Percentiles rank a stretch among this genome's conserved stretches.
These are phyloP conservation scores for Cynocephalus volans DNA, from an alignment of 2,113 vertebrate genomes.

Conservation along the genomic window DNA sequence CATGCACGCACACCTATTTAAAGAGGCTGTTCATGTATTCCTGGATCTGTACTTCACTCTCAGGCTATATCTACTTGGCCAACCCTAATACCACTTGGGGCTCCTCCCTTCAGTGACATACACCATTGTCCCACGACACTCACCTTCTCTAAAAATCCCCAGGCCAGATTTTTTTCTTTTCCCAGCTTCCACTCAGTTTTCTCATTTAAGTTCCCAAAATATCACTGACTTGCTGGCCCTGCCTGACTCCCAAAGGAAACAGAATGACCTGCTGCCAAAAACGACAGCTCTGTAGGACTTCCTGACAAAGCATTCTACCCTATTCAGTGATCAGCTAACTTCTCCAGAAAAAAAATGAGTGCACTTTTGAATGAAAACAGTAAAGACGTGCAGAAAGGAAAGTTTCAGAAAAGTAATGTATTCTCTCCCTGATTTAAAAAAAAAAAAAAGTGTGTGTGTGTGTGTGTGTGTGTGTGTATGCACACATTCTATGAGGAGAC, in stretches of 20 bases:
- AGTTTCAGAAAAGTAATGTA: background rate
- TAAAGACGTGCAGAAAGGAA: background rate
- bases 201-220: background rate
- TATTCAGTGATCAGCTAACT: background rate
- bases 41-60: too few species aligned
- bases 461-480: background rate
- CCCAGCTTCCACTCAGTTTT: background rate
- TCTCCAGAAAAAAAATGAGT: background rate
- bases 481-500: background rate
- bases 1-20: background rate
- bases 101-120: background rate
- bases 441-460: rapidly evolving
- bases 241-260: background rate
- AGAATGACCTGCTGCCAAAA: background rate
- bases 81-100: background rate
- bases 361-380: too few species aligned
- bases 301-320: background rate
- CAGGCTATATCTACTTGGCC: background rate
- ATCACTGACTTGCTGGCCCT: background rate
- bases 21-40: background rate
- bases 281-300: background rate
- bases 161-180: background rate
- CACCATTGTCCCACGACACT: rapidly evolving
- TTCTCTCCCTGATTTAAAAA: background rate
- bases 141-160: background rate